Evolutionary conservation across 2,113 vertebrate species (phyloP), one percentile per base, ranked within the genome.

Genomic region (Scopus umbretta): DNA sequence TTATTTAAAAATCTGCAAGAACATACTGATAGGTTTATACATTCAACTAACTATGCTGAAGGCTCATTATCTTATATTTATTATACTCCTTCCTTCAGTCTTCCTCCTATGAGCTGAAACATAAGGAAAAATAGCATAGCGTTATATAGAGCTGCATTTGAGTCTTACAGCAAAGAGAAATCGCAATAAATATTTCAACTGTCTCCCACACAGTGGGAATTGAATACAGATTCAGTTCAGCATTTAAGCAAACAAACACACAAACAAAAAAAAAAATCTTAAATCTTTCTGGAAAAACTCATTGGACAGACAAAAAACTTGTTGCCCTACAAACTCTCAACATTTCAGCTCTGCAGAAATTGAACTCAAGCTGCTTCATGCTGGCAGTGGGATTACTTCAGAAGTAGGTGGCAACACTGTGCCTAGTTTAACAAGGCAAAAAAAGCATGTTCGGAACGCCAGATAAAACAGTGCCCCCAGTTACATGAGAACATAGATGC

Each of bases 351-450:
- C 71, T 13, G 16, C 36, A 22, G 20, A 81, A 61, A 16, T 0
- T 3, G 36, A 71, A 27, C 4, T 65, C 6, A 14, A 74, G 73
- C 62, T 9, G 75, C 73, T 74, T 40, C 6, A 12, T 2, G 43
- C 52, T 52, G 43, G 40, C 66, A 59, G 43, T 4, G 50, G 73
- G 78, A 45, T 45, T 55, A 25, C 63, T 45, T 72, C 73, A 80
- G 91, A 70, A 80, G 89, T 85, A 96, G 90, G 73, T 52, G 62
- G 94, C 95, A 97, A 92, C 50, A 49, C 59, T 26, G 30, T 30
- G 52, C 58, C 36, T 7, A 18, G 26, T n/a, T 26, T 63, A 66
- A 72, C 11, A 9, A 52, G 61, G 80, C 42, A 29, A 38, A 82
- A 87, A 61, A 36, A n/a, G 59, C 63, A 53, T 9, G 9, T 76